These are phyloP conservation scores for Hystrix cristata DNA, from an alignment of 2,113 vertebrate species.

Conservation along the genomic window DNA sequence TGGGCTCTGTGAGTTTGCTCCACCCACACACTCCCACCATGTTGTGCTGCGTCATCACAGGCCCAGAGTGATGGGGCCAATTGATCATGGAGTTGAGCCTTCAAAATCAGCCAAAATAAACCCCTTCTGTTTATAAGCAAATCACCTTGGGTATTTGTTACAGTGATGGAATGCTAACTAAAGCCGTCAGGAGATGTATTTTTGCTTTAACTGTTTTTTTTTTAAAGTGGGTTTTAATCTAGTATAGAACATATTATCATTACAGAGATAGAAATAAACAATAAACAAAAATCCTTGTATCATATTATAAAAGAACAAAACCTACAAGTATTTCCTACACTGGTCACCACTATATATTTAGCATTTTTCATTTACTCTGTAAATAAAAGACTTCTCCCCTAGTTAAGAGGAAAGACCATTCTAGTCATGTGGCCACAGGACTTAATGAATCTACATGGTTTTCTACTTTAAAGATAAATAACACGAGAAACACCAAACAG, in stretches of 20 bases:
- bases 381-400: neutral
- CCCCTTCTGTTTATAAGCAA: neutral
- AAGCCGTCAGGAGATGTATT: neutral
- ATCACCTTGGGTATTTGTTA: neutral
- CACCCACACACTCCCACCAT: neutral
- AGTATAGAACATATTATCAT: neutral
- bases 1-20: neutral
- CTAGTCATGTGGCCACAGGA: neutral
- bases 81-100: neutral
- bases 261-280: neutral
- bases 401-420: neutral
- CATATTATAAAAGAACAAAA: neutral
- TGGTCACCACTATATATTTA: neutral
- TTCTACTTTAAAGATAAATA: neutral
- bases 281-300: neutral
- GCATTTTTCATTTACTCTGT: neutral
- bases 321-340: neutral
- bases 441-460: neutral
- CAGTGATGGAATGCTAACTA: neutral
- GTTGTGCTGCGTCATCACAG: neutral
- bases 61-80: neutral
- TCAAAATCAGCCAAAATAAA: neutral
- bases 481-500: neutral
- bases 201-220: neutral
- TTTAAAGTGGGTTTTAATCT: constrained; percentile 1